A percentile compares a stretch with the other conserved stretches of the same genome.
These are phyloP conservation scores for Pangasius mekongensis DNA, from an alignment of 2,797 vertebrate species.

Conservation along the genomic window DNA sequence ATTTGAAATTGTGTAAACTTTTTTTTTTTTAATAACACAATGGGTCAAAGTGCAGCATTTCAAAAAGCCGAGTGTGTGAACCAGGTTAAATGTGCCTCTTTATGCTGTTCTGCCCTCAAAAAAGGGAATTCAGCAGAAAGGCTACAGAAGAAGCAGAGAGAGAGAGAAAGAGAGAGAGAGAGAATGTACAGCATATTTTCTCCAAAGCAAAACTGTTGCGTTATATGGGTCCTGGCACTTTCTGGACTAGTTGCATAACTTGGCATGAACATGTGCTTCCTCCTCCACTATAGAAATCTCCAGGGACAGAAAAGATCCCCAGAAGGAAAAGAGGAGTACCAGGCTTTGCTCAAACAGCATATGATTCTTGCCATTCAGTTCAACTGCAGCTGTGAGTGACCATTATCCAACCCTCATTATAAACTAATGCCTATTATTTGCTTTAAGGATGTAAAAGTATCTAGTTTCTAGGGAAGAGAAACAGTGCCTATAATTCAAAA, in stretches of 20 bases:
- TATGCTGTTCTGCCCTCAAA: not conserved
- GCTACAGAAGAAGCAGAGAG: not conserved
- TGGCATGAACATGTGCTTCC: conserved; percentile 71
- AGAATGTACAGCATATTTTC: not conserved
- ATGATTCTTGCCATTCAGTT: conserved; percentile 47
- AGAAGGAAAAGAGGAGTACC: conserved; percentile 18
- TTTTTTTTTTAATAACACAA: not conserved
- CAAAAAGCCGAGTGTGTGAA: not conserved
- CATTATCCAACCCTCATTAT: conserved; percentile 17
- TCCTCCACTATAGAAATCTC: conserved; percentile 70
- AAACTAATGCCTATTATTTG: conserved; percentile 1
- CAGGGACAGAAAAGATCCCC: conserved; percentile 29
- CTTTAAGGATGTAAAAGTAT: not conserved
- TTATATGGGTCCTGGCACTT: conserved; percentile 61
- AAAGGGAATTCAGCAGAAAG: conserved; percentile 17
- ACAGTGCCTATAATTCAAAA: not conserved
- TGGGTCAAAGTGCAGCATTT: not conserved
- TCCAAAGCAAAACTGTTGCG: conserved; percentile 21
- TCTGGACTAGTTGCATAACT: conserved; percentile 77
- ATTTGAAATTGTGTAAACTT: not conserved
- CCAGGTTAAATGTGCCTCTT: conserved; percentile 11
- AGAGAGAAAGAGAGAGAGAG: conserved; percentile 1
- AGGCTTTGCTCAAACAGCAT: conserved; percentile 28
- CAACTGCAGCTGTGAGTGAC: conserved; percentile 8
- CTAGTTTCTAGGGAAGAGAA: not conserved